phyloP scores from a whole-genome alignment of 2,113 vertebrate genomes.

The Entelurus aequoreus region DNA sequence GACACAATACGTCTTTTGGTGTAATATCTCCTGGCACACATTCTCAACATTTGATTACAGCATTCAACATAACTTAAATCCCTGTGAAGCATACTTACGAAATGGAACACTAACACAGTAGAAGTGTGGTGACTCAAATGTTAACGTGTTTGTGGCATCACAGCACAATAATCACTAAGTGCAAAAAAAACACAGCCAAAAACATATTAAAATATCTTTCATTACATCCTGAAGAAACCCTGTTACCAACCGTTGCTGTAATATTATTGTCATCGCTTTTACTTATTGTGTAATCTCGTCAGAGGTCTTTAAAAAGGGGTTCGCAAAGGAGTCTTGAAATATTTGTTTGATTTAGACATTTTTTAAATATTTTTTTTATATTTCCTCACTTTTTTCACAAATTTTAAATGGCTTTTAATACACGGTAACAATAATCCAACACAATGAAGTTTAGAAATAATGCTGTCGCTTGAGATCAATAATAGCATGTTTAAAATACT shows the following conservation, averaged over 20 bases:
- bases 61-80: neutral
- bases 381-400: too few species aligned
- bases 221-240: neutral
- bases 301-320: too few species aligned
- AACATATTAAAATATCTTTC: neutral
- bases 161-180: conserved; percentile 25
- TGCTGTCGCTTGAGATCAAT: too few species aligned
- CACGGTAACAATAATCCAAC: too few species aligned
- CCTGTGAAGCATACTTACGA: neutral
- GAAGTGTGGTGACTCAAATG: conserved; percentile 8
- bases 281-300: neutral
- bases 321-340: too few species aligned
- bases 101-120: conserved; percentile 1
- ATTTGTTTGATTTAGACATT: too few species aligned
- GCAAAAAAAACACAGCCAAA: neutral
- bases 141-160: conserved; percentile 14
- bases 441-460: too few species aligned
- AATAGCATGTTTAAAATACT: too few species aligned
- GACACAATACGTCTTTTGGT: neutral
- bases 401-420: too few species aligned
- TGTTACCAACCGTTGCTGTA: neutral
- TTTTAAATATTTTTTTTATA: too few species aligned
- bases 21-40: neutral
- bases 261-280: neutral
- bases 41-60: neutral